These are phyloP conservation scores for Catharus bicknelli DNA, from an alignment of 2,113 vertebrate species.

Conservation along the genomic window DNA sequence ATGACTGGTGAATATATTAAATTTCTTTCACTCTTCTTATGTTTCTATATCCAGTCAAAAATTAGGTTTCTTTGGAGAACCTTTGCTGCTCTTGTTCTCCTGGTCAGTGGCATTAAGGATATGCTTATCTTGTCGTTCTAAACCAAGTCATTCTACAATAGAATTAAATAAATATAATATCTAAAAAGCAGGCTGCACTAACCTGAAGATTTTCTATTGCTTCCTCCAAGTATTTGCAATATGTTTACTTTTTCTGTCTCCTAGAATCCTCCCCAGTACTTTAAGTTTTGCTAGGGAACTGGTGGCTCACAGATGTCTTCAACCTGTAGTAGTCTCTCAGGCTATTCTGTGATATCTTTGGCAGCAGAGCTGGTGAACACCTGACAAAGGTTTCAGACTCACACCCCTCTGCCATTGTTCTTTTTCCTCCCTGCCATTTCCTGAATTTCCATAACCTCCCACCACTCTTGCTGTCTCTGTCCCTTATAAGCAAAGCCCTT, in stretches of 20 bases:
- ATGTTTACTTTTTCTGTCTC: not conserved
- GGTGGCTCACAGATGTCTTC: not conserved
- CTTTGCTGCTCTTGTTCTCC: not conserved
- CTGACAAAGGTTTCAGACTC: not conserved
- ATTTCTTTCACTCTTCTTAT: not conserved
- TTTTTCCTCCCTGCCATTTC: not conserved
- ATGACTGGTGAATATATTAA: not conserved
- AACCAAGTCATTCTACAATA: not conserved
- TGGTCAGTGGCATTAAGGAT: not conserved
- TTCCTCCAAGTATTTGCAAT: not conserved
- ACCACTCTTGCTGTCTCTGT: not conserved
- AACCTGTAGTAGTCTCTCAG: not conserved
- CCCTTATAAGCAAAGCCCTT: not conserved
- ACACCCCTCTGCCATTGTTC: not conserved
- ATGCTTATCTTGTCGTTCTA: not conserved
- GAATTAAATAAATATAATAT: not conserved
- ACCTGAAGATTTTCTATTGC: not conserved
- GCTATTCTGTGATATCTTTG: not conserved
- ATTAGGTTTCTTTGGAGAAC: not conserved
- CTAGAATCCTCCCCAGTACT: not conserved
- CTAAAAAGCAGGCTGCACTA: not conserved
- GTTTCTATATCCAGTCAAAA: not conserved
- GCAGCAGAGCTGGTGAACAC: not conserved
- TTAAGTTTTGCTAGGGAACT: not conserved
- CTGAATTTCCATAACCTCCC: not conserved